Evolutionary conservation across 2,113 vertebrate species (phyloP).

Genomic region (Amphiprion ocellaris): DNA sequence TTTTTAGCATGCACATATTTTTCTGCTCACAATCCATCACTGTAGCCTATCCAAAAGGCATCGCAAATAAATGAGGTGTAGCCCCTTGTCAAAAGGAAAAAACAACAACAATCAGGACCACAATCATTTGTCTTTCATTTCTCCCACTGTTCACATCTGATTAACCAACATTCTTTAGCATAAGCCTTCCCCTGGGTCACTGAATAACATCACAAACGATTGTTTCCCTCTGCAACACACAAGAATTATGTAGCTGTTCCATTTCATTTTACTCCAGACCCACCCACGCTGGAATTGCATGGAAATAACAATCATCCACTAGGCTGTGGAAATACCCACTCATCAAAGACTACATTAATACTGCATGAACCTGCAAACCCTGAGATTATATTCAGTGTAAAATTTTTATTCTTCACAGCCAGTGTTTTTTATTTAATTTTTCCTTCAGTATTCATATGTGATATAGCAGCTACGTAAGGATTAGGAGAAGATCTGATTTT

Average conservation of each 20-base stretch:
- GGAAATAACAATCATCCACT: background rate
- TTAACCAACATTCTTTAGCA: constrained; percentile 22
- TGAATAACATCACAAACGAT: constrained; percentile 27
- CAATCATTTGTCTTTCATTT: constrained; percentile 12
- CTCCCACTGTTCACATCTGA: constrained; percentile 33
- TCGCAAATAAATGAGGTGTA: constrained; percentile 13
- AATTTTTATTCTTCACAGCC: too few relatives aligned
- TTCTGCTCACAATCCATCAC: constrained; percentile 34
- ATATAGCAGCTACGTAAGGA: too few relatives aligned
- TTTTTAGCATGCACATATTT: constrained; percentile 37
- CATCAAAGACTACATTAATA: background rate
- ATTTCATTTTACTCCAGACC: constrained; percentile 11
- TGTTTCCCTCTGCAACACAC: constrained; percentile 19
- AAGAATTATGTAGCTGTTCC: constrained; percentile 13
- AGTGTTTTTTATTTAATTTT: too few relatives aligned
- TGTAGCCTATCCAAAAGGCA: background rate
- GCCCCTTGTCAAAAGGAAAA: constrained; percentile 7
- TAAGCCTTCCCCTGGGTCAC: constrained; percentile 8
- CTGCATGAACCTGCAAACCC: background rate
- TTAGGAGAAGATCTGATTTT: too few relatives aligned
- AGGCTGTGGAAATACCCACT: background rate
- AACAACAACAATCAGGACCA: background rate
- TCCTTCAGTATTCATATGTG: too few relatives aligned
- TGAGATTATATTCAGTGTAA: background rate
- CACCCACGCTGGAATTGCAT: background rate